Percentiles rank a stretch among this genome's conserved stretches.
Evolutionary conservation across 2,888 invertebrate species (phyloP).

Genomic region (Microplitis deprimator): DNA sequence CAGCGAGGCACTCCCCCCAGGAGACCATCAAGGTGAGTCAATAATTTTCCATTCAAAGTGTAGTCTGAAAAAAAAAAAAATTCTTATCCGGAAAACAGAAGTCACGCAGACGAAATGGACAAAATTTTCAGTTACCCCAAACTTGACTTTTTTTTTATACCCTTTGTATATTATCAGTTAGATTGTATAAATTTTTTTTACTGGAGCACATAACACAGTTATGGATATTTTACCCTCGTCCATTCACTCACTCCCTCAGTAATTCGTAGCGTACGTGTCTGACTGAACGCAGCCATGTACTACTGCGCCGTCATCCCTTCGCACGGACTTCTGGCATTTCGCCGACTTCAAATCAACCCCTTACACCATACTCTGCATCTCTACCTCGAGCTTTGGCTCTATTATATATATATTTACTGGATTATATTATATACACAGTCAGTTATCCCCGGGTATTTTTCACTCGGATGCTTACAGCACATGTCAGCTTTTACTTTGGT

Average conservation of each 20-base stretch:
- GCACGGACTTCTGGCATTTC: slow-evolving; percentile 13
- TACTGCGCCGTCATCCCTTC: slow-evolving; percentile 44
- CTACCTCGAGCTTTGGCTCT: slow-evolving; percentile 7
- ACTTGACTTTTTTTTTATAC: neutral
- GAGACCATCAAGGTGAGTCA: slow-evolving; percentile 64
- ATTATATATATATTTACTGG: slow-evolving; percentile 16
- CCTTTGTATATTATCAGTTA: neutral
- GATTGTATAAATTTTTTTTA: slow-evolving; percentile 16
- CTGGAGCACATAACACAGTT: slow-evolving; percentile 45
- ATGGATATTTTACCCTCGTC: slow-evolving; percentile 30
- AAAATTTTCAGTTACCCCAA: no score
- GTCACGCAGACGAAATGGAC: no score
- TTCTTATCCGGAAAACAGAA: no score
- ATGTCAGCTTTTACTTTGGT: slow-evolving; percentile 43
- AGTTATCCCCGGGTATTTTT: slow-evolving; percentile 27
- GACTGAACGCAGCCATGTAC: slow-evolving; percentile 52
- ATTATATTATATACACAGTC: slow-evolving; percentile 4
- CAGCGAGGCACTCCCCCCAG: slow-evolving; percentile 65
- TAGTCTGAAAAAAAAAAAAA: no score
- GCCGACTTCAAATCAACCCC: slow-evolving; percentile 24
- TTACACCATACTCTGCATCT: slow-evolving; percentile 3
- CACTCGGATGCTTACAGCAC: slow-evolving; percentile 35
- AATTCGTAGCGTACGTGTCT: slow-evolving; percentile 46
- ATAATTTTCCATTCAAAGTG: neutral
- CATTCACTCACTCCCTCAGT: slow-evolving; percentile 28